Base-by-base conservation (phyloP, 2,113 vertebrate genomes). In the Thinocorus orbignyianus region DNA sequence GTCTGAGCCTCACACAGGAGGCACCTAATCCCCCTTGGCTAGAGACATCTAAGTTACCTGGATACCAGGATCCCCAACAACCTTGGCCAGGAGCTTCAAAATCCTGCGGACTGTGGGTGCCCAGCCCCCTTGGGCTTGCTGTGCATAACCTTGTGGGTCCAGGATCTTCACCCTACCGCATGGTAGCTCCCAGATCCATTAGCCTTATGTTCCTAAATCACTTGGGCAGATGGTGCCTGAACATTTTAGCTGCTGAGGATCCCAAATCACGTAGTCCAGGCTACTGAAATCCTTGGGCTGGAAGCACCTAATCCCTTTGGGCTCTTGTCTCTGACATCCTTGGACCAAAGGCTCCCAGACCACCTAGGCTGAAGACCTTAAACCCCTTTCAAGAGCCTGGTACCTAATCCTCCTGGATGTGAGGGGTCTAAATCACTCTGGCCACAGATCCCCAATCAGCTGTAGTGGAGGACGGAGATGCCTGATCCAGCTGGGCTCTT, bases 101-200 rank as follows among this genome's bases (percentile, higher is more conserved):
- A 83, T 52, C 41, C 24, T n/a, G 5, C 2, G 17, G 8, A 2
- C 8, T 64, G 13, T 39, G 39, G 10, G 17, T 55, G 3, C 11
- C 25, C 35, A 35, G 4, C 54, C 16, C 23, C 16, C 24, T 72
- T 52, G 49, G 26, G 12, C 18, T 88, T 65, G 15, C 49, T 86
- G 13, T 92, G 24, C 49, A 37, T 80, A 42, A 72, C 65, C 37
- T 35, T 3, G 0, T 24, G 14, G 19, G 3, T 12, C 17, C 10
- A 13, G 24, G 14, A 3, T 62, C 35, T 64, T 71, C 31, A 58
- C 10, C 4, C 4, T 54, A 18, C 37, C 20, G 0, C 0, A 4
- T 35, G 17, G 20, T 7, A 52, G 39, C 25, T 74, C 17, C 22
- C 48, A 77, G 13, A 74, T 71, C 55, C 49, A 19, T 44, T 46